These are phyloP conservation scores for Synergus gifuensis DNA, from an alignment of 2,888 invertebrate genomes.

Conservation along the genomic window DNA sequence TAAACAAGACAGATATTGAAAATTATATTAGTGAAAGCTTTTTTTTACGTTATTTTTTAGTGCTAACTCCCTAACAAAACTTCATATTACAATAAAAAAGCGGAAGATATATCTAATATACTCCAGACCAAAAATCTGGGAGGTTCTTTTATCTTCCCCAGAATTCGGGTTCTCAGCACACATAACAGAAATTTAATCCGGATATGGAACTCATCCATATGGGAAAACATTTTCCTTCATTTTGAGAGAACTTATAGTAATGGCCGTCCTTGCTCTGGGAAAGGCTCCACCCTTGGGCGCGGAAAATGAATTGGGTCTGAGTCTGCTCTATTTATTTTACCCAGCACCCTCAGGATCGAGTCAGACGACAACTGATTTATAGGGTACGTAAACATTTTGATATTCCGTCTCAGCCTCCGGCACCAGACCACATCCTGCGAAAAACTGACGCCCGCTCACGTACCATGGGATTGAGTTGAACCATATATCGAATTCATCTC, in stretches of 20 bases:
- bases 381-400: constrained; percentile 39
- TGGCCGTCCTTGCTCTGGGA: constrained; percentile 27
- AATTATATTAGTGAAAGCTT: too few species aligned
- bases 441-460: background rate
- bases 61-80: background rate
- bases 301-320: constrained; percentile 39
- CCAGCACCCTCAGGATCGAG: constrained; percentile 28
- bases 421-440: constrained; percentile 9
- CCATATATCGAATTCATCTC: constrained; percentile 21
- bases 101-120: background rate
- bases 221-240: constrained; percentile 32
- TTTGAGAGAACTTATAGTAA: constrained; percentile 17
- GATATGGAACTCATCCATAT: background rate
- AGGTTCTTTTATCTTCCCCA: background rate
- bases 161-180: background rate
- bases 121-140: background rate
- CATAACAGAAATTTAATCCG: background rate
- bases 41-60: background rate
- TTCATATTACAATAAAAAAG: background rate
- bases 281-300: constrained; percentile 21
- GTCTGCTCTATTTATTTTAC: constrained; percentile 36
- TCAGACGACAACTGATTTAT: constrained; percentile 34
- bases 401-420: constrained; percentile 14
- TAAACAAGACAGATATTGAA: too few species aligned
- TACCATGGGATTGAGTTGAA: constrained; percentile 19